Evolutionary conservation across 2,888 invertebrate species (phyloP).

Genomic region (Argynnis bischoffii): DNA sequence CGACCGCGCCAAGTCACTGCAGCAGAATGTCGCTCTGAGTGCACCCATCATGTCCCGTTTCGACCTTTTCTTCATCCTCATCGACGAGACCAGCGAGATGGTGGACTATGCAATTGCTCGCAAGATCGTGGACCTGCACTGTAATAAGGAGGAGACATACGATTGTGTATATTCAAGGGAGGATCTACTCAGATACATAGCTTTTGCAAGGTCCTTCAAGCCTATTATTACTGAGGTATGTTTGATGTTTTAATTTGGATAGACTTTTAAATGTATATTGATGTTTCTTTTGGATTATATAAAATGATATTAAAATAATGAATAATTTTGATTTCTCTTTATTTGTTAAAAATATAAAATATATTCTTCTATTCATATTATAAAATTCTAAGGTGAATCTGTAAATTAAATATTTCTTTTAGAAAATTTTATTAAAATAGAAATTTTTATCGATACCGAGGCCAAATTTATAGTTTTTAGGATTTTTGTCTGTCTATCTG

Average conservation of each 20-base stretch:
- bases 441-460: no score
- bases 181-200: slow-evolving; percentile 96
- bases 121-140: slow-evolving; percentile 97
- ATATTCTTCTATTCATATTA: no score
- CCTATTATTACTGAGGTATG: slow-evolving; percentile 90
- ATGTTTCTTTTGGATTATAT: no score
- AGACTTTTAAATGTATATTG: neutral
- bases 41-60: slow-evolving; percentile 99
- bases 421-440: no score
- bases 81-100: slow-evolving; percentile 94
- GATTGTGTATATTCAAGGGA: slow-evolving; percentile 92
- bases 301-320: no score
- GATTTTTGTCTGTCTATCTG: no score
- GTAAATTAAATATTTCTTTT: no score
- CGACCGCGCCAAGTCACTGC: slow-evolving; percentile 95
- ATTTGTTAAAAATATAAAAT: no score
- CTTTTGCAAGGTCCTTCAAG: slow-evolving; percentile 97
- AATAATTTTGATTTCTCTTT: no score
- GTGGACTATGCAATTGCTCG: slow-evolving; percentile 98
- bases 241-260: slow-evolving; percentile 37
- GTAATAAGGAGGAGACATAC: slow-evolving; percentile 89
- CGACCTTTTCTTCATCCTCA: slow-evolving; percentile 98
- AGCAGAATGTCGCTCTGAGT: slow-evolving; percentile 95
- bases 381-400: no score
- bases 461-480: no score